Evolutionary conservation across 1,140 invertebrate species (phyloP).

Genomic region (Glossosoma conforme): DNA sequence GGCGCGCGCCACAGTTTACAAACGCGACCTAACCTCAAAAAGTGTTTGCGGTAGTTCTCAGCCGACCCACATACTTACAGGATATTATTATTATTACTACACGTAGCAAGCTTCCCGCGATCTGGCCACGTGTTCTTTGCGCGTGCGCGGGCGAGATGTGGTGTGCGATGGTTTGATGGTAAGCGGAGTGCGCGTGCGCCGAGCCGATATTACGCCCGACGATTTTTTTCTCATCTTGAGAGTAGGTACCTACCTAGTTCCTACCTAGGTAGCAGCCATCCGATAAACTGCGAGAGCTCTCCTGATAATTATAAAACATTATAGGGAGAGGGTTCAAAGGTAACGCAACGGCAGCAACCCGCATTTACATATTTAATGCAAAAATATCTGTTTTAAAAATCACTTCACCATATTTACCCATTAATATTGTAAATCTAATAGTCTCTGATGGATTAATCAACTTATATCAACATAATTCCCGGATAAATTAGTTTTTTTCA

Average conservation of each 20-base stretch:
- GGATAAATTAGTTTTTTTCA: no score
- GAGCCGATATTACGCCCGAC: slow-evolving; percentile 2
- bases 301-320: slow-evolving; percentile 30
- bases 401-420: no score
- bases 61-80: slow-evolving; percentile 30
- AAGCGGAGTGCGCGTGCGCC: slow-evolving; percentile 2
- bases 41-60: slow-evolving; percentile 32
- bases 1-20: no score
- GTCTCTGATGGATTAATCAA: no score
- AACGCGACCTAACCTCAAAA: slow-evolving; percentile 23
- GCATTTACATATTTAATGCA: not conserved
- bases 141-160: not conserved
- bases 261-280: no score
- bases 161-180: slow-evolving; percentile 6
- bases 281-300: slow-evolving; percentile 28
- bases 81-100: no score
- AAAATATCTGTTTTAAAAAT: no score
- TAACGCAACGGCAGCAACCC: slow-evolving; percentile 13
- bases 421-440: no score
- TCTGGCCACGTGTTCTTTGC: not conserved
- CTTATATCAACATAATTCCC: no score
- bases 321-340: slow-evolving; percentile 5
- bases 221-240: slow-evolving; percentile 21
- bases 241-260: slow-evolving; percentile 21
- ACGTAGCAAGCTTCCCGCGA: slow-evolving; percentile 6